Conservation (phyloP, 2,888 invertebrate genomes). For the Trypoxylon attenuatum region DNA sequence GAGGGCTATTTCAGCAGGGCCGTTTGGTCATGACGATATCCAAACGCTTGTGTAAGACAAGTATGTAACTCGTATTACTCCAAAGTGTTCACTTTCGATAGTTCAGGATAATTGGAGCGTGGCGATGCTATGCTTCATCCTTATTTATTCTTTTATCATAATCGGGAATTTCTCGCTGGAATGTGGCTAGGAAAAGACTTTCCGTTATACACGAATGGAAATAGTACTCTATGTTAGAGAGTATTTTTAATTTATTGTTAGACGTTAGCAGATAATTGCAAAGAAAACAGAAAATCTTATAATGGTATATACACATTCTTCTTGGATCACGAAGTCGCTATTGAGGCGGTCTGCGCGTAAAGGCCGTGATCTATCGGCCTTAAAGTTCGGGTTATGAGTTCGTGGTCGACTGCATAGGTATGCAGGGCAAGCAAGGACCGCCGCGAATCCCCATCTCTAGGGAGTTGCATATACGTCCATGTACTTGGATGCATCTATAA, state of each 20-base stretch:
- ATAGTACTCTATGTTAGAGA: too few species aligned
- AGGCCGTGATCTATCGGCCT: constrained; percentile 22
- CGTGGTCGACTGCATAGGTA: too few species aligned
- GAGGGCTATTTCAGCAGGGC: constrained; percentile 16
- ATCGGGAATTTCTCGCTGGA: not conserved
- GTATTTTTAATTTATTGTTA: too few species aligned
- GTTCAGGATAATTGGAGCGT: constrained; percentile 49
- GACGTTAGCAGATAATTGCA: too few species aligned
- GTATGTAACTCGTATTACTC: constrained; percentile 46
- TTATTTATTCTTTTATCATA: constrained; percentile 24
- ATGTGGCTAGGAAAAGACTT: too few species aligned
- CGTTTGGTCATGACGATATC: constrained; percentile 28
- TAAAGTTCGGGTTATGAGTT: constrained; percentile 10
- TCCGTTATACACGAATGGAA: too few species aligned
- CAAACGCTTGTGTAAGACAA: constrained; percentile 35
- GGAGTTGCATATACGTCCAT: too few species aligned
- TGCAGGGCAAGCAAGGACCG: too few species aligned
- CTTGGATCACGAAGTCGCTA: constrained; percentile 16
- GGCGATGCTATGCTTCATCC: constrained; percentile 40
- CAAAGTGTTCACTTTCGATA: constrained; percentile 55
- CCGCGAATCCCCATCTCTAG: too few species aligned
- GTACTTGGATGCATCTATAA: too few species aligned
- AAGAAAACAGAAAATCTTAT: too few species aligned
- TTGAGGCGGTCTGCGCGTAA: not conserved
- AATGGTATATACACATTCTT: too few species aligned